Evolutionary conservation across 2,113 vertebrate genomes (phyloP).

Genomic region (Emydura subglobosa): DNA sequence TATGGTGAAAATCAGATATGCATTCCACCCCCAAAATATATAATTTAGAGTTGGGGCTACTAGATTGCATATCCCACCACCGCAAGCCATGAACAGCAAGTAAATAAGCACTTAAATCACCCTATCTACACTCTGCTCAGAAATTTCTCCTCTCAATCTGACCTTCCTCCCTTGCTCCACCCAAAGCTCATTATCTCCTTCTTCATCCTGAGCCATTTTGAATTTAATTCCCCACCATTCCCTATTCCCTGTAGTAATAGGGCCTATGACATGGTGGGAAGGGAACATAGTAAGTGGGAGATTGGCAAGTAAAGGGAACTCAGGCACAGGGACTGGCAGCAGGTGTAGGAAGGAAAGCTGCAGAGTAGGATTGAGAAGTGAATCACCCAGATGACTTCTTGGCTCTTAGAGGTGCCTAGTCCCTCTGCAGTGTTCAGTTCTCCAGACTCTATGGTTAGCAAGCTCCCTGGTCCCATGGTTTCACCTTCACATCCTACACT

Average conservation of each 20-base stretch:
- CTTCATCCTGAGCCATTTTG: background rate
- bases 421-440: background rate
- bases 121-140: background rate
- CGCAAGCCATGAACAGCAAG: conserved; percentile 15
- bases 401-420: background rate
- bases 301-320: background rate
- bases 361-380: background rate
- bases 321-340: background rate
- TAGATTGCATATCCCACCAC: background rate
- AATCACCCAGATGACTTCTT: background rate
- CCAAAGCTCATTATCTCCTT: background rate
- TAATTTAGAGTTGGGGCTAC: background rate
- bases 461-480: background rate
- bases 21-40: background rate
- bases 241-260: background rate
- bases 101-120: conserved; percentile 47
- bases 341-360: background rate
- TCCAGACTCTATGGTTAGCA: background rate
- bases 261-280: background rate
- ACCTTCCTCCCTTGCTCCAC: background rate
- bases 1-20: background rate
- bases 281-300: background rate
- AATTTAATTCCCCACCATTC: background rate
- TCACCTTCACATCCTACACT: background rate
- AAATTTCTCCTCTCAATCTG: conserved; percentile 25